phyloP scores from a whole-genome alignment of 53 echinoderm and acorn worm species.

The Actinopyga echinites region DNA sequence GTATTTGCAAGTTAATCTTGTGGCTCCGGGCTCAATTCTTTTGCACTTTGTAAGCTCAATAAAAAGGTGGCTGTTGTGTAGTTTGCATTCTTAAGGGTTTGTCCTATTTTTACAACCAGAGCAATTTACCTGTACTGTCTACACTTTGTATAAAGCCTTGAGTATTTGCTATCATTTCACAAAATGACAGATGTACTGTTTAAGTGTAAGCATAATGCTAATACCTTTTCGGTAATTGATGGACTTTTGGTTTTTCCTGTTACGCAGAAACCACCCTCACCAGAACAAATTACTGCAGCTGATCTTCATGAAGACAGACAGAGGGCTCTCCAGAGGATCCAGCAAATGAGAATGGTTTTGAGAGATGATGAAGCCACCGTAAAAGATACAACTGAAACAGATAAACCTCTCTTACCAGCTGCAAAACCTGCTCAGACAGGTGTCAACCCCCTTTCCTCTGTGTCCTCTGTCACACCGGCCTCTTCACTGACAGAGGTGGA shows the following conservation, averaged over 20 bases:
- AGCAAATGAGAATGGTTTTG: conserved; percentile 9
- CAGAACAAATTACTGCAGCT: conserved; percentile 24
- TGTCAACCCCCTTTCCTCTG: neutral
- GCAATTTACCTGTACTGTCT: too few species aligned
- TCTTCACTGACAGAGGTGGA: neutral
- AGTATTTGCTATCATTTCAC: too few species aligned
- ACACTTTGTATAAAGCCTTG: too few species aligned
- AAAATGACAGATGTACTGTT: too few species aligned
- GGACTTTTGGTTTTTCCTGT: neutral
- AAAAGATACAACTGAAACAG: neutral
- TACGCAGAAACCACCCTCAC: conserved; percentile 7
- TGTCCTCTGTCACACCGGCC: neutral
- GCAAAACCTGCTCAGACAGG: neutral
- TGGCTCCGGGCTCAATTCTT: too few species aligned
- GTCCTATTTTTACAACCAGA: too few species aligned
- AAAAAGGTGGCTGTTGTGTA: too few species aligned
- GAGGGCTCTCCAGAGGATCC: conserved; percentile 12
- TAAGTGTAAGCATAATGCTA: too few species aligned
- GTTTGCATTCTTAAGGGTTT: too few species aligned
- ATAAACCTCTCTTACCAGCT: conserved; percentile 20
- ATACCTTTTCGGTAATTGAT: neutral
- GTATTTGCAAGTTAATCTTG: too few species aligned
- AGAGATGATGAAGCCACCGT: conserved; percentile 7
- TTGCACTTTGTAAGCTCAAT: too few species aligned
- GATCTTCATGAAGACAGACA: conserved; percentile 35